These are phyloP conservation scores for Pectinophora gossypiella DNA, from an alignment of 1,140 invertebrate species.

Conservation along the genomic window DNA sequence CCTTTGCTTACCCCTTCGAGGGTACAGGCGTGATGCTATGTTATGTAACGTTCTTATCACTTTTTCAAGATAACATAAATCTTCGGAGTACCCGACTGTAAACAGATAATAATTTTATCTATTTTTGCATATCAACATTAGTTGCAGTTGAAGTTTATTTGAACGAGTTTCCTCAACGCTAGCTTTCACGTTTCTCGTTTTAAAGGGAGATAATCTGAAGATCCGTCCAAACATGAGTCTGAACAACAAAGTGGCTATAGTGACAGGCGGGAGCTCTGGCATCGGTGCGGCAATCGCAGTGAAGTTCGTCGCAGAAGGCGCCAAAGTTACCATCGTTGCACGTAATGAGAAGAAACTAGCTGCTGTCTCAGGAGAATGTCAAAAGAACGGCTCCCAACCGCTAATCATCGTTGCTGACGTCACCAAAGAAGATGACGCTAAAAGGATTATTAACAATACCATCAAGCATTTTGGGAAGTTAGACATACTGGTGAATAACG, in stretches of 20 bases:
- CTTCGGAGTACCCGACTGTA: too few species aligned
- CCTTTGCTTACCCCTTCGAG: too few species aligned
- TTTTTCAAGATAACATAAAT: too few species aligned
- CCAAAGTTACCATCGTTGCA: not conserved
- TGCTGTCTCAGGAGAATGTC: not conserved
- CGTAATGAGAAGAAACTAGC: not conserved
- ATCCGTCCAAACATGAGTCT: slow-evolving; percentile 7
- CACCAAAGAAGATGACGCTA: slow-evolving; percentile 76
- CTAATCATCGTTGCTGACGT: slow-evolving; percentile 60
- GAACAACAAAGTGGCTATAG: not conserved
- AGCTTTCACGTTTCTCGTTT: too few species aligned
- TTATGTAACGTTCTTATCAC: too few species aligned
- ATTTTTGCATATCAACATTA: too few species aligned
- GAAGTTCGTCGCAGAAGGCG: not conserved
- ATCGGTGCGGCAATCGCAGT: not conserved
- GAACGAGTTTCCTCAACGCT: too few species aligned
- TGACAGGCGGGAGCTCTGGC: not conserved
- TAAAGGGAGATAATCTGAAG: too few species aligned
- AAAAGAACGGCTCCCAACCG: not conserved
- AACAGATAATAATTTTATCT: too few species aligned
- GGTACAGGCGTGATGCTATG: too few species aligned
- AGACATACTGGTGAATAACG: slow-evolving; percentile 84
- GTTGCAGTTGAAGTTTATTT: too few species aligned
- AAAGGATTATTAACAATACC: slow-evolving; percentile 75
- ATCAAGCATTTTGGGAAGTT: slow-evolving; percentile 75